phyloP scores from a whole-genome alignment of 2,888 invertebrate species.

The Drosophila emarginata region DNA sequence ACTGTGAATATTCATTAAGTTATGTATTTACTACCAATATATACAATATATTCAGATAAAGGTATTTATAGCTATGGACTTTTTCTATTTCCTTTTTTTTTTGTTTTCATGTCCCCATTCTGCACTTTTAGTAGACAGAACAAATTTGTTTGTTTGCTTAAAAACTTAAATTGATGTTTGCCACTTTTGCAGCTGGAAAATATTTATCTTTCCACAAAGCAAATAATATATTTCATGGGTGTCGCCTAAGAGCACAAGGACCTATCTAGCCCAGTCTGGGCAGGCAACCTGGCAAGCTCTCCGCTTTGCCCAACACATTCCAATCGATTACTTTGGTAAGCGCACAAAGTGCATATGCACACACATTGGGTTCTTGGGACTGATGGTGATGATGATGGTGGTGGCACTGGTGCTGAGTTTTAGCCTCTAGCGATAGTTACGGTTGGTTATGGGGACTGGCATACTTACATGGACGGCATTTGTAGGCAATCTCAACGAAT shows the following conservation, averaged over 20 bases:
- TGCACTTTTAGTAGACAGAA: conserved; percentile 29
- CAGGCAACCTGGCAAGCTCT: conserved; percentile 22
- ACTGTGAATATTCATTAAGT: not conserved
- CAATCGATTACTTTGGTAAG: conserved; percentile 51
- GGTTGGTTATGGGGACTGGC: conserved; percentile 4
- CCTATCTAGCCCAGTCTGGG: not conserved
- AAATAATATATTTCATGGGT: conserved; percentile 61
- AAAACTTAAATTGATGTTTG: conserved; percentile 66
- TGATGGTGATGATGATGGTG: not conserved
- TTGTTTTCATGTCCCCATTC: not conserved
- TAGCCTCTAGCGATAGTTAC: not conserved
- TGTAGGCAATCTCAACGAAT: conserved; percentile 97
- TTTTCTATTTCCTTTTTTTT: conserved; percentile 23
- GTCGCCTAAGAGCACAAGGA: conserved; percentile 42
- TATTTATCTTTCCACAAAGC: conserved; percentile 59
- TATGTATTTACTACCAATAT: not conserved
- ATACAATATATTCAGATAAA: not conserved
- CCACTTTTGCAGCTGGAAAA: conserved; percentile 63
- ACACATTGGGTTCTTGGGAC: conserved; percentile 6
- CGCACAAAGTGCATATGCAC: conserved; percentile 36
- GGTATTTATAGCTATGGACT: conserved; percentile 1
- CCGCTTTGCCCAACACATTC: conserved; percentile 25
- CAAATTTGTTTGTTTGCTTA: conserved; percentile 53
- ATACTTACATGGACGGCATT: conserved; percentile 97
- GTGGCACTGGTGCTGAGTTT: not conserved